Conservation (phyloP, 2,797 vertebrate genomes). For the Allobates femoralis region DNA sequence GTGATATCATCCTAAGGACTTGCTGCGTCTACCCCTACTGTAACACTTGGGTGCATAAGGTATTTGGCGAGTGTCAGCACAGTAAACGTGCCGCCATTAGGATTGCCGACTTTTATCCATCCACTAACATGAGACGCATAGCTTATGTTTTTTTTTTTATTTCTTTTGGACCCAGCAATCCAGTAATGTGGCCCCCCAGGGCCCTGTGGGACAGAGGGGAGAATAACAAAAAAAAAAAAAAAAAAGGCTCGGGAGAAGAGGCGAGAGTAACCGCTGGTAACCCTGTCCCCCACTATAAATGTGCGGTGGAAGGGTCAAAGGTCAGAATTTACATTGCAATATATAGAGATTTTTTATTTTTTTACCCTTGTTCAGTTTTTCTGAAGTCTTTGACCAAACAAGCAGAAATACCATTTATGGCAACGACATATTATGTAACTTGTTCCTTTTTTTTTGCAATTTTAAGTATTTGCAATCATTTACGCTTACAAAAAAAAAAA, state of each 20-base stretch:
- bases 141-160: constrained; percentile 14
- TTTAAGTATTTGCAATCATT: constrained; percentile 74
- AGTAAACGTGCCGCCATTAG: background rate
- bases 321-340: constrained; percentile 49
- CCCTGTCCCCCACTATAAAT: constrained; percentile 39
- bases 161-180: constrained; percentile 1
- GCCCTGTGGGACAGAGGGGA: background rate
- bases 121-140: constrained; percentile 1
- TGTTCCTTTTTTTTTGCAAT: constrained; percentile 74
- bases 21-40: background rate
- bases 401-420: constrained; percentile 90
- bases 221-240: background rate
- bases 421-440: constrained; percentile 83
- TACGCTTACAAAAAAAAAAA: constrained; percentile 79
- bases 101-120: too few relatives aligned
- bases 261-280: constrained; percentile 62
- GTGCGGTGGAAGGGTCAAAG: constrained; percentile 49
- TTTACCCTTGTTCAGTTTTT: constrained; percentile 80
- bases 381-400: constrained; percentile 75
- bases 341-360: constrained; percentile 23
- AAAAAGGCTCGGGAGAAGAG: constrained; percentile 8
- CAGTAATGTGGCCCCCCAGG: background rate
- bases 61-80: background rate
- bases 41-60: background rate
- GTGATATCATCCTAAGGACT: background rate